Evolutionary conservation across 2,888 invertebrate species (phyloP).

Genomic region (Drymonia ruficornis): DNA sequence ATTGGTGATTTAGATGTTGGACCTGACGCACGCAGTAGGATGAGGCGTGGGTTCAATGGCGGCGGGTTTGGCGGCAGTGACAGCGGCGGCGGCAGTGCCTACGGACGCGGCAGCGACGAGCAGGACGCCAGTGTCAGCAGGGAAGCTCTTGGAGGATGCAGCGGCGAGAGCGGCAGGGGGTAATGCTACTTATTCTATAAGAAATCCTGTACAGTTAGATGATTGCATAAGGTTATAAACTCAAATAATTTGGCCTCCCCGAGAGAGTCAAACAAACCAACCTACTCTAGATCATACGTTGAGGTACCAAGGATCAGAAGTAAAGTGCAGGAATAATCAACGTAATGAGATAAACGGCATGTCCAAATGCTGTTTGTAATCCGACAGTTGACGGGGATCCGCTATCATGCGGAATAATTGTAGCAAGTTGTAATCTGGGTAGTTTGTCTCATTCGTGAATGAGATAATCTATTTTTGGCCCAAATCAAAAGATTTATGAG

Average conservation of each 20-base stretch:
- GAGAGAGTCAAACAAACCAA: too few species aligned
- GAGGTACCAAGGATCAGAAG: too few species aligned
- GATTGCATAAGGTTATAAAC: too few species aligned
- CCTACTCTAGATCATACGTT: too few species aligned
- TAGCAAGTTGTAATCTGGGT: neutral
- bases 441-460: neutral
- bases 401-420: neutral
- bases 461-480: neutral
- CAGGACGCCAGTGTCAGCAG: constrained; percentile 52
- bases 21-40: constrained; percentile 33
- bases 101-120: constrained; percentile 52
- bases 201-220: too few species aligned
- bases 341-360: too few species aligned
- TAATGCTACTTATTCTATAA: neutral
- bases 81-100: constrained; percentile 31
- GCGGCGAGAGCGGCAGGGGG: constrained; percentile 36
- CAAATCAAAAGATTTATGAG: neutral
- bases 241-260: too few species aligned
- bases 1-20: neutral
- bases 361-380: neutral
- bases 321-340: too few species aligned
- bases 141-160: constrained; percentile 44
- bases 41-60: constrained; percentile 54
- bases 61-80: constrained; percentile 33
- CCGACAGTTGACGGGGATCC: neutral